These are phyloP conservation scores for Gymnopithys bicolor DNA, from an alignment of 2,797 vertebrate genomes.

Conservation along the genomic window DNA sequence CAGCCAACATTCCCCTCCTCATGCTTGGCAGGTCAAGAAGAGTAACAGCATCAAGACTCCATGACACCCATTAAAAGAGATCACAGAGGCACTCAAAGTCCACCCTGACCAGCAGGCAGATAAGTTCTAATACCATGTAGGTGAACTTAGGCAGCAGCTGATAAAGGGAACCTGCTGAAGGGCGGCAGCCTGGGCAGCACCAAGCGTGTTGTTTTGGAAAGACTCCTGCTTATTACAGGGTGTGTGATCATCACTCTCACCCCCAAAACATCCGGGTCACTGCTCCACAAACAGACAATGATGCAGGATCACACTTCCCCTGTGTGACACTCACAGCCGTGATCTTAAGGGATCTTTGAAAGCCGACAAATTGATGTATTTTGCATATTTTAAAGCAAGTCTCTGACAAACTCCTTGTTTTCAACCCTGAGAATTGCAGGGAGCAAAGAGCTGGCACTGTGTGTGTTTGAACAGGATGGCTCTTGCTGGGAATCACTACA, in stretches of 20 bases:
- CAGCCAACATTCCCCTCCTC: not conserved
- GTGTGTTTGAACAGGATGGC: not conserved
- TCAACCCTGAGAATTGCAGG: not conserved
- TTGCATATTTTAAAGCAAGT: not conserved
- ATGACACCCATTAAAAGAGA: too few species aligned
- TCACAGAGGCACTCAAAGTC: not conserved
- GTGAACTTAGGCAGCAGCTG: not conserved
- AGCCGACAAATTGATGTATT: not conserved
- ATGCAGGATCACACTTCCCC: not conserved
- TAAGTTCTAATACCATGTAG: not conserved
- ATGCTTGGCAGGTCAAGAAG: not conserved
- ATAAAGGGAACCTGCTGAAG: not conserved
- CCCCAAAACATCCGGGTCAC: not conserved
- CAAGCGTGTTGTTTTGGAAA: rapidly evolving
- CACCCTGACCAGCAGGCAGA: not conserved
- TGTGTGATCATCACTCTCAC: rapidly evolving
- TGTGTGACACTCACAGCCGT: rapidly evolving
- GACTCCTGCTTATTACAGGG: rapidly evolving
- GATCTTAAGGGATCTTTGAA: not conserved
- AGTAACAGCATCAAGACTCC: not conserved
- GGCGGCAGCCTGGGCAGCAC: not conserved
- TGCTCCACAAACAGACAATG: rapidly evolving
- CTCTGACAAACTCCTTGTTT: not conserved
- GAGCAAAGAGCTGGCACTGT: not conserved
- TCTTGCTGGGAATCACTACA: not conserved